These are phyloP conservation scores for Mya arenaria DNA, from an alignment of 1,140 invertebrate genomes.

Conservation along the genomic window DNA sequence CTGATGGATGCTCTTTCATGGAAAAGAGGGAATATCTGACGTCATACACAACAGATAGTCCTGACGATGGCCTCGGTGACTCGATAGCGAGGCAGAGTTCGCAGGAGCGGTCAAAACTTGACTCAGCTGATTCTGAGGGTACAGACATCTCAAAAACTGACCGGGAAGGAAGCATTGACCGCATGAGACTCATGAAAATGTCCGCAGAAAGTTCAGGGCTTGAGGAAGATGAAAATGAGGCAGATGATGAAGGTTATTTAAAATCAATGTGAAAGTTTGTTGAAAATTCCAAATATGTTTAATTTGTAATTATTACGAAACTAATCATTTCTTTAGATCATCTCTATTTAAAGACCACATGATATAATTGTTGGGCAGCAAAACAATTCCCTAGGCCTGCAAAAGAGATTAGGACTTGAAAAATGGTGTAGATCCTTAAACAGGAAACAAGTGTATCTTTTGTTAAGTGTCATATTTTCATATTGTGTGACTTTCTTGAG, in stretches of 20 bases:
- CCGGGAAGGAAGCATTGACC: conserved; percentile 70
- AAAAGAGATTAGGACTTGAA: too few species aligned
- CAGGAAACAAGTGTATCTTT: too few species aligned
- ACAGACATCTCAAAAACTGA: conserved; percentile 69
- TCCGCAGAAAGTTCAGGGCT: conserved; percentile 82
- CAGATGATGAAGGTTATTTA: conserved; percentile 60
- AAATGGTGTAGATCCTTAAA: too few species aligned
- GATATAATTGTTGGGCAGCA: too few species aligned
- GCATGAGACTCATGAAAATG: conserved; percentile 81
- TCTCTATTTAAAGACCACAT: too few species aligned
- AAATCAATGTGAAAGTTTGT: too few species aligned
- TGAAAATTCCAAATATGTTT: too few species aligned
- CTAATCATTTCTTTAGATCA: too few species aligned
- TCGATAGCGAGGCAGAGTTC: conserved; percentile 75
- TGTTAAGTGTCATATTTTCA: too few species aligned
- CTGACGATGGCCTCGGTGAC: conserved; percentile 78
- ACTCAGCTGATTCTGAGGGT: conserved; percentile 73
- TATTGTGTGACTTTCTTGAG: too few species aligned
- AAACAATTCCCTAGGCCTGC: too few species aligned
- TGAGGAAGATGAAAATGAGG: conserved; percentile 64
- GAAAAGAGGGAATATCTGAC: conserved; percentile 64
- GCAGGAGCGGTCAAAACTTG: conserved; percentile 70
- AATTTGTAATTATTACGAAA: too few species aligned
- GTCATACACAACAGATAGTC: conserved; percentile 72
- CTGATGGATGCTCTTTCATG: conserved; percentile 58